Evolutionary conservation across 2,888 invertebrate species (phyloP), one percentile per base, ranked within the genome.

Genomic region (Lutraria lutraria): DNA sequence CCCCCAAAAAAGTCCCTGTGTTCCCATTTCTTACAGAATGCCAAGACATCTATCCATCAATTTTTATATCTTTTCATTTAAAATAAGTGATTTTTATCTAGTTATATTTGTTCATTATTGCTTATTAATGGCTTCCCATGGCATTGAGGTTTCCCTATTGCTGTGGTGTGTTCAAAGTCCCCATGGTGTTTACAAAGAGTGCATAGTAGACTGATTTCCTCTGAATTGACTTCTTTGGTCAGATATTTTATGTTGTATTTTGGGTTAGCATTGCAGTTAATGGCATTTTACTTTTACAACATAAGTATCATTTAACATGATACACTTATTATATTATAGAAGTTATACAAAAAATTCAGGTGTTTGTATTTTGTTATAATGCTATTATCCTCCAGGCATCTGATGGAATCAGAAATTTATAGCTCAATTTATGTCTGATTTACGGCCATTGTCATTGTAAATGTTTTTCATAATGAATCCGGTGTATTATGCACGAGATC

Each of bases 361-460:
- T 63, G 63, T 68, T 25, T 68, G 25, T 43, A 43, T 8, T 68
- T 68, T 68, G 25, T 68, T 10, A 68, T 68, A 68, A 68, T 13
- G 10, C 3, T 68, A 25, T 68, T 68, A 68, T 68, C 63, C n/a
- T 68, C 6, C 2, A 13, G 8, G n/a, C 6, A n/a, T 68, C 63
- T 68, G 63, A 68, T 68, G n/a, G 25, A 68, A n/a, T 4, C n/a
- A 10, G 25, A 0, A n/a, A 68, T 21, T 68, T 68, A 68, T 68
- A n/a, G 63, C 63, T 68, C 63, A 68, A 43, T 68, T 68, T 68
- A 68, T 25, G 25, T 0, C 25, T 68, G 63, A 68, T 68, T 68
- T 68, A 68, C 63, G 63, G n/a, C 25, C n/a, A n/a, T 68, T 68
- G 63, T 68, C 63, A 68, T 68, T 25, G 63, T 68, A 25, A 25